phyloP scores from a whole-genome alignment of 2,113 vertebrate species.

The Ctenodactylus gundi region DNA sequence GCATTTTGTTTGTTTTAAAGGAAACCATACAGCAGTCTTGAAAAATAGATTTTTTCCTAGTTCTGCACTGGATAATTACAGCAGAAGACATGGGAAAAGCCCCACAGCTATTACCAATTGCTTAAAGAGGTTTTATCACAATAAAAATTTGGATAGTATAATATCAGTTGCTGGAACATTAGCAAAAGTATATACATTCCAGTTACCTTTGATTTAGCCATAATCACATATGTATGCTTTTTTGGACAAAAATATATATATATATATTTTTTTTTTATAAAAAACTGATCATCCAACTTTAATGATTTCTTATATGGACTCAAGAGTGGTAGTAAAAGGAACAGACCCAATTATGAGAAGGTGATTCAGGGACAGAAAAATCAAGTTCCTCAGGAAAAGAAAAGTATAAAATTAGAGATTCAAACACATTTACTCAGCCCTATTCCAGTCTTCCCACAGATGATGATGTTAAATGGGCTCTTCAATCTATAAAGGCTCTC shows the following conservation, averaged over 20 bases:
- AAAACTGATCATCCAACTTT: constrained; percentile 87
- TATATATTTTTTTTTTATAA: too few relatives aligned
- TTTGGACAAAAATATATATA: constrained; percentile 91
- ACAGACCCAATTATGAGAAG: constrained; percentile 85
- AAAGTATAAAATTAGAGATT: constrained; percentile 89
- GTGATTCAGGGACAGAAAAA: constrained; percentile 82
- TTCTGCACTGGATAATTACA: constrained; percentile 50
- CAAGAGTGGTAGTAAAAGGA: constrained; percentile 85
- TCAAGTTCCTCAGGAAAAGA: constrained; percentile 85
- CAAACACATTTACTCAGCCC: constrained; percentile 82
- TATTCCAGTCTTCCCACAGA: constrained; percentile 77
- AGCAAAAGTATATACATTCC: constrained; percentile 89
- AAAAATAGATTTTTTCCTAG: constrained; percentile 67
- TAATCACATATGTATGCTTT: constrained; percentile 87
- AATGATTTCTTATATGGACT: constrained; percentile 85
- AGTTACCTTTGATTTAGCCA: constrained; percentile 88
- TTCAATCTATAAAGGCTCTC: constrained; percentile 78
- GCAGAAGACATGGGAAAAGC: constrained; percentile 69
- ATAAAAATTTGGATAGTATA: constrained; percentile 84
- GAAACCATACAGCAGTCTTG: constrained; percentile 82
- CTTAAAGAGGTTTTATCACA: constrained; percentile 76
- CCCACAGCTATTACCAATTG: constrained; percentile 70
- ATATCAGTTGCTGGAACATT: constrained; percentile 85
- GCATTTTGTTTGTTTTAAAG: constrained; percentile 72
- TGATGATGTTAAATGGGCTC: constrained; percentile 79